These are phyloP conservation scores for Melanostoma scalare DNA, from an alignment of 2,888 invertebrate species.

Conservation along the genomic window DNA sequence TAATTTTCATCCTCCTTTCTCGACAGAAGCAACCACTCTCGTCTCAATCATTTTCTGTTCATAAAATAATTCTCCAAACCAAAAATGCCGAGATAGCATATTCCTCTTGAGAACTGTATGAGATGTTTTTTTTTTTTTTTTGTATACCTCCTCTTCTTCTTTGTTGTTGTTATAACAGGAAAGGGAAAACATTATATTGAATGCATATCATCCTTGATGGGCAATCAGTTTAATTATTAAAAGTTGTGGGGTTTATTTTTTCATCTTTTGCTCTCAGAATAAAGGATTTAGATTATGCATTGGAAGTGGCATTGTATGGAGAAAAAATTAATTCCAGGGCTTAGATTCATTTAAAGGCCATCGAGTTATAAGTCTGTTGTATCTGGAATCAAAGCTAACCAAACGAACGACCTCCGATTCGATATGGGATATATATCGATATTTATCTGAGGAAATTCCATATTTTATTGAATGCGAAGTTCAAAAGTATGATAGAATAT, in stretches of 20 bases:
- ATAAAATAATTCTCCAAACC: slow-evolving; percentile 17
- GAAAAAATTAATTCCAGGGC: no score
- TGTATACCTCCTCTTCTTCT: background rate
- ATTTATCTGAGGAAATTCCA: no score
- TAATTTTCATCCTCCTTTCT: slow-evolving; percentile 46
- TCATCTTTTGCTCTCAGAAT: no score
- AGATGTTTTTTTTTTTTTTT: slow-evolving; percentile 4
- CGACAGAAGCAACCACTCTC: background rate
- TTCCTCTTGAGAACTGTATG: slow-evolving; percentile 20
- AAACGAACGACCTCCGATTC: no score
- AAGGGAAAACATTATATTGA: slow-evolving; percentile 28
- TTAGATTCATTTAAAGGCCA: no score
- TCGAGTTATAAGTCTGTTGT: no score
- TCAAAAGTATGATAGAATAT: no score
- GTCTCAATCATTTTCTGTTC: background rate
- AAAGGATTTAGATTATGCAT: no score
- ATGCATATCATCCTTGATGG: slow-evolving; percentile 44
- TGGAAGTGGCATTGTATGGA: no score
- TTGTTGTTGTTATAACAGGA: slow-evolving; percentile 13
- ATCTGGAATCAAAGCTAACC: no score
- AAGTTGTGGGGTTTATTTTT: background rate
- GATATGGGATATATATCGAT: no score
- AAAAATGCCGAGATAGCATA: slow-evolving; percentile 49
- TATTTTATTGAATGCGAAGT: no score
- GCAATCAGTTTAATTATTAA: slow-evolving; percentile 56